A percentile compares a stretch with the other conserved stretches of the same genome.
Evolutionary conservation across 1,140 invertebrate genomes (phyloP).

Genomic region (Dinoponera quadriceps): DNA sequence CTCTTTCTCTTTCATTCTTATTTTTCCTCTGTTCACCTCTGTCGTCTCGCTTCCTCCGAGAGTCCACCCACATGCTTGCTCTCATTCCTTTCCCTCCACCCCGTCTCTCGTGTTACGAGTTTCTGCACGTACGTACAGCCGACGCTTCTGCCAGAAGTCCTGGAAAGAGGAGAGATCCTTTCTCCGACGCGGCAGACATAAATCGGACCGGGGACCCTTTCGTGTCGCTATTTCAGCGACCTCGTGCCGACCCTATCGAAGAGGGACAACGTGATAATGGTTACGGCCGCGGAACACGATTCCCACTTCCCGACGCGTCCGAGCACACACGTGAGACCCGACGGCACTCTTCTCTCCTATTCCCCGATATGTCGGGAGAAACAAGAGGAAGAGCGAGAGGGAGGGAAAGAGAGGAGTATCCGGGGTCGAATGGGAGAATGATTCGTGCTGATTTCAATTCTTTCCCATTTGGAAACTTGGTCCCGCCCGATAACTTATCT

Average conservation of each 20-base stretch:
- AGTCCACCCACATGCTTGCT: slow-evolving; percentile 27
- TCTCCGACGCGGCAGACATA: slow-evolving; percentile 42
- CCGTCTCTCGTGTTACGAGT: slow-evolving; percentile 27
- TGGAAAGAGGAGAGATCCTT: slow-evolving; percentile 48
- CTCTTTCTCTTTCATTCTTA: background rate
- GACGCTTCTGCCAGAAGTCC: slow-evolving; percentile 63
- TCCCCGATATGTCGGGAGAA: background rate
- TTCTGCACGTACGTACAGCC: slow-evolving; percentile 49
- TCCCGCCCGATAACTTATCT: background rate
- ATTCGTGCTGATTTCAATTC: slow-evolving; percentile 26
- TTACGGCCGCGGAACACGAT: slow-evolving; percentile 65
- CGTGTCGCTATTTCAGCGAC: slow-evolving; percentile 68
- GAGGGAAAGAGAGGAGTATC: slow-evolving; percentile 1
- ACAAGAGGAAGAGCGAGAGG: slow-evolving; percentile 62
- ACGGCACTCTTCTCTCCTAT: background rate
- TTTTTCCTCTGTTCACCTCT: slow-evolving; percentile 4
- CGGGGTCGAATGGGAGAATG: background rate
- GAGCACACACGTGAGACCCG: slow-evolving; percentile 18
- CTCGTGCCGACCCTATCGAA: slow-evolving; percentile 67
- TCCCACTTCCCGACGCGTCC: slow-evolving; percentile 47
- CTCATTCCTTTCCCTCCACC: background rate
- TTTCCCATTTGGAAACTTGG: slow-evolving; percentile 2
- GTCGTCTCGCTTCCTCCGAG: slow-evolving; percentile 5
- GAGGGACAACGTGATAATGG: slow-evolving; percentile 68
- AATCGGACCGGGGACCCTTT: slow-evolving; percentile 58